Base-by-base conservation (phyloP, 2,797 vertebrate genomes). In the Urocyon cinereoargenteus region DNA sequence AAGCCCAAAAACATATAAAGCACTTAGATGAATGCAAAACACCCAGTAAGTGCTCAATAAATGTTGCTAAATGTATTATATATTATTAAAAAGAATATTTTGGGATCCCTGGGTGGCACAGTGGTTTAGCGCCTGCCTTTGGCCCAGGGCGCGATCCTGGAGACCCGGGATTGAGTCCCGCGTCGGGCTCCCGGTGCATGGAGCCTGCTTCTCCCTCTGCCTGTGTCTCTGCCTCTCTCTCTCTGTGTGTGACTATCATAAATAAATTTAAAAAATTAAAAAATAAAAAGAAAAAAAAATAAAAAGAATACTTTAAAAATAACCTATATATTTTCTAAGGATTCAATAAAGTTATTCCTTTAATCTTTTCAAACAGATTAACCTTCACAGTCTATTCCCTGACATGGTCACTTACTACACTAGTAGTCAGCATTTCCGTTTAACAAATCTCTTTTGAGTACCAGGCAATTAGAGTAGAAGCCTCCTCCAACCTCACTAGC, bases 31-130 rank as follows among this genome's bases (percentile, higher is more conserved):
- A 82, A n/a, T 88, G 31, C 14, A 53, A 57, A 87, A 83, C 13
- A 88, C 9, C 28, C 21, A 88, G 22, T 66, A 82, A 83, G 21
- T 51, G 36, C 59, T 53, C 31, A 91, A 45, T 87, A 91, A 55
- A 79, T 70, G 26, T 51, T 19, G 78, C 68, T 59, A 93, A 93
- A 89, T 68, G 61, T 21, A 84, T 59, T 51, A 62, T n/a, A 15
- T 77, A 88, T 26, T 92, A n/a, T n/a, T n/a, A 68, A 83, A 64
- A 72, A 93, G 31, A 70, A 57, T 66, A 87, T 40, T 75, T 92
- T 49, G n/a, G n/a, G n/a, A n/a, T n/a, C n/a, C n/a, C n/a, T n/a
- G n/a, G n/a, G n/a, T n/a, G n/a, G n/a, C n/a, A n/a, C n/a, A n/a
- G n/a, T n/a, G n/a, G n/a, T n/a, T n/a, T n/a, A n/a, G n/a, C n/a